phyloP scores from a whole-genome alignment of 2,888 invertebrate species.

The Vanessa cardui region DNA sequence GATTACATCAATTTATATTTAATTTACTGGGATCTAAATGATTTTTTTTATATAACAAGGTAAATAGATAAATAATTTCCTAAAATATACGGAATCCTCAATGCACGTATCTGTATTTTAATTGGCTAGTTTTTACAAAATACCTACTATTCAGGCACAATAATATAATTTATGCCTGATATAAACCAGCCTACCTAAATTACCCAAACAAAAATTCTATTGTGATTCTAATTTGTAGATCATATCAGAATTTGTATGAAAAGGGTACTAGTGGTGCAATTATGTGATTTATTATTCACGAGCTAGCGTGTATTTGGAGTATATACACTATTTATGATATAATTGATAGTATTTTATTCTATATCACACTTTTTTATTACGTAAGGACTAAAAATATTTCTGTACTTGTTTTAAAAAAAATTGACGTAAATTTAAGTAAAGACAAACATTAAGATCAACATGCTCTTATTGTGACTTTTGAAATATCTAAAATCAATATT shows the following conservation, averaged over 20 bases:
- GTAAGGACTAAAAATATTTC: too few species aligned
- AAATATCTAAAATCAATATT: too few species aligned
- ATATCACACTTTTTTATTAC: too few species aligned
- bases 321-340: background rate
- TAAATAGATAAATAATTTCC: too few species aligned
- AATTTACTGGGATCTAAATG: too few species aligned
- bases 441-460: too few species aligned
- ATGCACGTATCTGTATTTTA: background rate
- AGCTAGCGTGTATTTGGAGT: background rate
- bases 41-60: too few species aligned
- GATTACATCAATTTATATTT: too few species aligned
- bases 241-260: constrained; percentile 25
- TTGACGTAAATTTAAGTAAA: too few species aligned
- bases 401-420: too few species aligned
- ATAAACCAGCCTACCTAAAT: constrained; percentile 8
- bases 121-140: background rate
- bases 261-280: constrained; percentile 6
- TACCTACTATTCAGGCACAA: background rate
- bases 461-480: too few species aligned
- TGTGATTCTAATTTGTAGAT: constrained; percentile 34
- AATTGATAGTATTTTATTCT: too few species aligned
- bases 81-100: background rate
- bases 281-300: constrained; percentile 11
- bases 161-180: background rate
- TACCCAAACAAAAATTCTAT: constrained; percentile 36